Evolutionary conservation across 2,113 vertebrate species (phyloP).

Genomic region (Apaloderma vittatum): DNA sequence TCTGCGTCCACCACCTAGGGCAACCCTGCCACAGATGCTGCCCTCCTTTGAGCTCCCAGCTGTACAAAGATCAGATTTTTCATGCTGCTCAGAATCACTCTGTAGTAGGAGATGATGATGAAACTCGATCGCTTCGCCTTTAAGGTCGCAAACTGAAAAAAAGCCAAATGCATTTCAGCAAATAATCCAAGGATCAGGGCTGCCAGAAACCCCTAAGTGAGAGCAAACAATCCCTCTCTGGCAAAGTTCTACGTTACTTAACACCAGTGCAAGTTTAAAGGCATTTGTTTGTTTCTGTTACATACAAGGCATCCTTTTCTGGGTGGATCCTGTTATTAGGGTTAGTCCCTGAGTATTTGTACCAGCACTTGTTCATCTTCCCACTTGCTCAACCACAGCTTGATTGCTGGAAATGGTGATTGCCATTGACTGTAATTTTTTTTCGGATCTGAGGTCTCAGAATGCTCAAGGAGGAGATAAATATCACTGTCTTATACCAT

Average conservation of each 20-base stretch:
- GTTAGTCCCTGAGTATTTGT: background rate
- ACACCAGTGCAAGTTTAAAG: conserved; percentile 31
- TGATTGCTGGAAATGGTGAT: background rate
- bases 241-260: conserved; percentile 9
- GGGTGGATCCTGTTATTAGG: background rate
- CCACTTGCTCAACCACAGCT: background rate
- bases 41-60: background rate
- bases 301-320: conserved; percentile 11
- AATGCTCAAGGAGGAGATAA: conserved; percentile 6
- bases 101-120: background rate
- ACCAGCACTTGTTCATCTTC: conserved; percentile 32
- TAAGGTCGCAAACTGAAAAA: background rate
- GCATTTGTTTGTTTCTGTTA: conserved; percentile 38
- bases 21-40: fast-evolving
- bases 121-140: conserved; percentile 8
- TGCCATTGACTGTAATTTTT: background rate
- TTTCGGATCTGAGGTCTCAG: background rate
- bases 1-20: background rate
- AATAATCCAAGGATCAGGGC: conserved; percentile 16
- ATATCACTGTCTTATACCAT: background rate
- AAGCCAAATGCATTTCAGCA: conserved; percentile 37
- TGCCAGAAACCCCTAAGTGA: conserved; percentile 48
- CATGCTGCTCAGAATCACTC: background rate
- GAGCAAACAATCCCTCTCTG: conserved; percentile 51
- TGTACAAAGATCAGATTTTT: background rate